Base-by-base conservation (phyloP, 2,888 invertebrate species). In the Leptothorax acervorum region DNA sequence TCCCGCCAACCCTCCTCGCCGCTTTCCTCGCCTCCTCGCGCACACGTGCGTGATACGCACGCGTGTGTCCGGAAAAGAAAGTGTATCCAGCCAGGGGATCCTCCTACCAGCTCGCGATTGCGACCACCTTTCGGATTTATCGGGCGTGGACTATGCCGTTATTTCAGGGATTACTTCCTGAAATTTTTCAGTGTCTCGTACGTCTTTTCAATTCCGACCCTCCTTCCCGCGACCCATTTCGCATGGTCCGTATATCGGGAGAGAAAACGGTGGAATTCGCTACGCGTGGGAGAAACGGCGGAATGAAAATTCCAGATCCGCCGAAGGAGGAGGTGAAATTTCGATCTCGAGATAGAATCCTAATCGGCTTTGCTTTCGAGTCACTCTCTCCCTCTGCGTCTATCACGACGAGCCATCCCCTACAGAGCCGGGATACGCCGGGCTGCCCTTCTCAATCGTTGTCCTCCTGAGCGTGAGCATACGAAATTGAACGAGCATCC, bases 121-220 rank as follows among this genome's bases (percentile, higher is more conserved):
- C 81, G 70, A 73, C 82, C 83, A 82, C 86, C 89, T 87, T 89
- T 86, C 84, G 89, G 87, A 91, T 91, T 91, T 91, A 90, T 91
- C 89, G 90, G 89, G 88, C 91, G 88, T 91, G 86, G 87, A 85
- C 70, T 73, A 74, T 86, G 87, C 85, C 90, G 89, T 91, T 91
- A 89, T 91, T 91, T 91, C 86, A 88, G 83, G 88, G 86, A 92
- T 91, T 91, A 89, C 87, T 86, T 68, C 45, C 45, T 62, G 73
- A 84, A 82, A 90, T 88, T 90, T 86, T 86, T 90, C 86, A 84
- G 70, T 55, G 84, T 68, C 85, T 89, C 85, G 85, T 88, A 85
- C 83, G 63, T 60, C 60, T 62, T 60, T 45, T 4, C 23, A 31
- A 62, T 62, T 48, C n/a, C 9, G 5, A 3, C 48, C 66, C 31